Percentiles rank a stretch among this genome's conserved stretches.
These are phyloP conservation scores for Rhynchonycteris naso DNA, from an alignment of 2,797 vertebrate genomes.

Conservation along the genomic window DNA sequence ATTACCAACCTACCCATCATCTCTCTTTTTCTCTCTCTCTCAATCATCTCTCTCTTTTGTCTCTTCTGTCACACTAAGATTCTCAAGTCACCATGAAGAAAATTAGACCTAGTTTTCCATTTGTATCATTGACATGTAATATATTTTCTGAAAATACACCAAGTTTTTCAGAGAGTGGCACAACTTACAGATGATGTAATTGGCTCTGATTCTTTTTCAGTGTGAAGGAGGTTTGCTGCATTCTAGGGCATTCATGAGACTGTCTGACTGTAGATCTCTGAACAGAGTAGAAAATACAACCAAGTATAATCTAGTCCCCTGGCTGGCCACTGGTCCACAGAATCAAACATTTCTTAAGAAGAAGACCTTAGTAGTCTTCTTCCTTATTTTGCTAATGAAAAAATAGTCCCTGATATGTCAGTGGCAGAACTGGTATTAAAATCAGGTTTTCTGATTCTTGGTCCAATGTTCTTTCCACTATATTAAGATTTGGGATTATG, in stretches of 20 bases:
- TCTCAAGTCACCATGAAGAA: not conserved
- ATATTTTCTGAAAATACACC: not conserved
- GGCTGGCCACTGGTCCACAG: not conserved
- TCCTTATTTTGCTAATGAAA: not conserved
- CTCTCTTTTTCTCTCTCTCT: no score
- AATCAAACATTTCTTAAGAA: not conserved
- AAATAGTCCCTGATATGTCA: not conserved
- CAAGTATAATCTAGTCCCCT: not conserved
- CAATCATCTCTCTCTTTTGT: not conserved
- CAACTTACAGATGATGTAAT: not conserved
- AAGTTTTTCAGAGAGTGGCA: not conserved
- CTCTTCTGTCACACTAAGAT: not conserved
- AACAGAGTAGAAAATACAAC: not conserved
- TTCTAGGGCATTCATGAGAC: not conserved
- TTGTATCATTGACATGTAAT: not conserved
- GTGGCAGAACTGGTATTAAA: not conserved
- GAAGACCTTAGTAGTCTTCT: not conserved
- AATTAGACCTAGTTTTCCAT: not conserved
- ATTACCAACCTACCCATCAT: not conserved
- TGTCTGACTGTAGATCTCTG: not conserved
- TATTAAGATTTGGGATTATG: not conserved
- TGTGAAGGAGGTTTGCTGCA: not conserved
- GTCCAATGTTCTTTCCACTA: not conserved
- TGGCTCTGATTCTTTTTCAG: not conserved
- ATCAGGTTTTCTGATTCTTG: not conserved